A percentile compares a stretch with the other conserved stretches of the same genome.
These are phyloP conservation scores for Acyrthosiphon pisum DNA, from an alignment of 1,140 invertebrate species.

Conservation along the genomic window DNA sequence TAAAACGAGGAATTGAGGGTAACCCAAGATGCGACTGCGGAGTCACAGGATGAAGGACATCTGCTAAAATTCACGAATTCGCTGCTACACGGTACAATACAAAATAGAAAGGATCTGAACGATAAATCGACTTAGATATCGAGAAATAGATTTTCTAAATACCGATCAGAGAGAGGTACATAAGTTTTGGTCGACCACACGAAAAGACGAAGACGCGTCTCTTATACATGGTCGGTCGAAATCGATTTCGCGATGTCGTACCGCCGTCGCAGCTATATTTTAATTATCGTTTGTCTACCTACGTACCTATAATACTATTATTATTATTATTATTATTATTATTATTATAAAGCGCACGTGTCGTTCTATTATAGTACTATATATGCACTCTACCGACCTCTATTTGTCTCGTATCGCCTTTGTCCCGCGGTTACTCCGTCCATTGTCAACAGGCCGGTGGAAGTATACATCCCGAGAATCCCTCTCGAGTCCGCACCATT, in stretches of 20 bases:
- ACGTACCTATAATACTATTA: not conserved
- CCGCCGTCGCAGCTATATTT: not conserved
- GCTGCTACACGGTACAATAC: not conserved
- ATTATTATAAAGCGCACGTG: not conserved
- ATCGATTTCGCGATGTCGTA: not conserved
- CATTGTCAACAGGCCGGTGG: not conserved
- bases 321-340: not conserved
- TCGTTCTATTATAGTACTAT: not conserved
- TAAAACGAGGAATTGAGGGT: not conserved
- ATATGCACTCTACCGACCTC: not conserved
- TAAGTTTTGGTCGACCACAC: too few species aligned
- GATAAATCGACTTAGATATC: not conserved
- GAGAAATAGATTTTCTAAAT: not conserved
- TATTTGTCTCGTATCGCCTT: not conserved
- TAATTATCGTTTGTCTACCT: not conserved
- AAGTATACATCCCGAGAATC: not conserved
- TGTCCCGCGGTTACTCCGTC: not conserved
- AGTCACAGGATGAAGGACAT: not conserved
- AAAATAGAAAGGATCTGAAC: not conserved
- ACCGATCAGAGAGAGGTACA: too few species aligned
- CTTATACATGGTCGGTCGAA: not conserved
- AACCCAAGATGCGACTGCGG: not conserved
- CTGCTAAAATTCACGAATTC: not conserved
- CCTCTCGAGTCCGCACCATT: not conserved
- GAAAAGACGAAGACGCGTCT: too few species aligned